phyloP scores from a whole-genome alignment of 2,888 invertebrate genomes.

The Leistus spinibarbis region DNA sequence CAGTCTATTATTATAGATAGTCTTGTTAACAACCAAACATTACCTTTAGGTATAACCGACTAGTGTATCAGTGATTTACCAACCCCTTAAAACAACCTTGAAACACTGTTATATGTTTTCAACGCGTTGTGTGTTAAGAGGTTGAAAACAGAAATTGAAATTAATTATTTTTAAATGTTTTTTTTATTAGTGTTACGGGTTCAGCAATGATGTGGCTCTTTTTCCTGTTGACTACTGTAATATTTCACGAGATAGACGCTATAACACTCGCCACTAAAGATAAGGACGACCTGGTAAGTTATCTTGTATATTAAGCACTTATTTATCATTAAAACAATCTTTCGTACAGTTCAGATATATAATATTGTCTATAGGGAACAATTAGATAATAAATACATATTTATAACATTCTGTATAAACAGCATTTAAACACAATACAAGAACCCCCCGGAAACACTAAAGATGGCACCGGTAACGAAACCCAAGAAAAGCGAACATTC shows the following conservation, averaged over 20 bases:
- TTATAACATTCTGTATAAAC: background rate
- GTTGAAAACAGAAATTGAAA: background rate
- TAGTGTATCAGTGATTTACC: too few species aligned
- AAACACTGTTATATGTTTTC: too few species aligned
- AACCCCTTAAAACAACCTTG: too few species aligned
- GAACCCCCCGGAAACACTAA: background rate
- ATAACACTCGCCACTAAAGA: background rate
- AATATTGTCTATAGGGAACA: too few species aligned
- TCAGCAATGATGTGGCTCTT: background rate
- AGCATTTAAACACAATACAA: constrained; percentile 36
- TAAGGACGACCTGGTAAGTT: background rate
- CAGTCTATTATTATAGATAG: background rate
- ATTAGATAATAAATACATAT: too few species aligned
- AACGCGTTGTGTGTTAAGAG: background rate
- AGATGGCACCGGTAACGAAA: constrained; percentile 7
- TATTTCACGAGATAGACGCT: background rate
- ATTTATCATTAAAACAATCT: background rate
- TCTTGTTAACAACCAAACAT: background rate
- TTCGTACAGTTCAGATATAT: background rate
- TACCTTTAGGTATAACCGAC: background rate
- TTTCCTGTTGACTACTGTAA: background rate
- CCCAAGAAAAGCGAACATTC: constrained; percentile 24
- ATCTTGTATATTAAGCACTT: background rate
- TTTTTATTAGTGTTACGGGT: background rate
- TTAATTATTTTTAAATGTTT: background rate